These are phyloP conservation scores for Podarcis lilfordi DNA, from an alignment of 2,797 vertebrate species.

Conservation along the genomic window DNA sequence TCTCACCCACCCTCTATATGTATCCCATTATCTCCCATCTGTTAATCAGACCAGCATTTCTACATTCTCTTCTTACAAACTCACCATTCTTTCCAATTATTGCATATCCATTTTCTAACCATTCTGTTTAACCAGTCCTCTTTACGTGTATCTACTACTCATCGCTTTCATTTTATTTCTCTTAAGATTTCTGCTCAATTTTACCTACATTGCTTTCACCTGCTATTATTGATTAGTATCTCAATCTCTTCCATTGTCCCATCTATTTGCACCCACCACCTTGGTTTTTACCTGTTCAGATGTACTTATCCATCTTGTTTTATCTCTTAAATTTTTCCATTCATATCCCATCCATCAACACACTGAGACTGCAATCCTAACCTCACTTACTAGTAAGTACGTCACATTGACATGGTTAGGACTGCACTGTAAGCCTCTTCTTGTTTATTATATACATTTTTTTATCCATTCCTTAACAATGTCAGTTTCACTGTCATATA, in stretches of 20 bases:
- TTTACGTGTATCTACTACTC: not conserved
- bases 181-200: not conserved
- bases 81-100: not conserved
- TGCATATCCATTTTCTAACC: not conserved
- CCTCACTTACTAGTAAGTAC: too few species aligned
- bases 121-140: slow-evolving; percentile 1
- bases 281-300: not conserved
- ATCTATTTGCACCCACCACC: not conserved
- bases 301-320: not conserved
- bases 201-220: not conserved
- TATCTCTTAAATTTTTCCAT: not conserved
- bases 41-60: not conserved
- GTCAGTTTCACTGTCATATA: not conserved
- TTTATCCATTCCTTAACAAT: not conserved
- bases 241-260: not conserved
- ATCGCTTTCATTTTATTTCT: not conserved
- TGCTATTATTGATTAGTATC: not conserved
- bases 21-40: slow-evolving; percentile 1
- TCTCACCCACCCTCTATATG: not conserved
- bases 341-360: not conserved
- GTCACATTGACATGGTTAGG: too few species aligned
- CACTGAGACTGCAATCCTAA: too few species aligned
- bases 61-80: not conserved
- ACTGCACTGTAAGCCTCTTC: too few species aligned
- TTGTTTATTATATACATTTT: not conserved